Conservation (phyloP, 1,140 invertebrate genomes). For the Chironomus tepperi region DNA sequence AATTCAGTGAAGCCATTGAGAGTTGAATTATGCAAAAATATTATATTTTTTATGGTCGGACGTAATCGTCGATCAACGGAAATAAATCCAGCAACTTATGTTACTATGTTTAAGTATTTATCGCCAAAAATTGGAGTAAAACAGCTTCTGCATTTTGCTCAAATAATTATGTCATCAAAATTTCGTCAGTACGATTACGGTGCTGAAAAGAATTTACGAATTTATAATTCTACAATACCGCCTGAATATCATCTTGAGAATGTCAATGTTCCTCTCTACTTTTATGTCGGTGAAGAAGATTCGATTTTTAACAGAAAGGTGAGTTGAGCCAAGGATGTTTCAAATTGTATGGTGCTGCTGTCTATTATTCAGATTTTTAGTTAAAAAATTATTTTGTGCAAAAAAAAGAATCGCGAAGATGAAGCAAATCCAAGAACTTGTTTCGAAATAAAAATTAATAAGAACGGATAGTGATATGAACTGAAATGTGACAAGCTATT, state of each 20-base stretch:
- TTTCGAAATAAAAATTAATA: no score
- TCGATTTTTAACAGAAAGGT: neutral
- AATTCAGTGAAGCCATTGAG: neutral
- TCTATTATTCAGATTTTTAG: no score
- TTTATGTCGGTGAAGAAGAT: conserved; percentile 47
- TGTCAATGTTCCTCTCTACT: conserved; percentile 46
- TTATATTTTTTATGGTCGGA: neutral
- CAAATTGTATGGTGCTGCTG: no score
- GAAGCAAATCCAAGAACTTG: no score
- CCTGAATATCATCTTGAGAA: conserved; percentile 43
- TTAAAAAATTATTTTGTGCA: no score
- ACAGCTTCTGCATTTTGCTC: conserved; percentile 63
- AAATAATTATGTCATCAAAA: conserved; percentile 42
- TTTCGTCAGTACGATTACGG: conserved; percentile 25
- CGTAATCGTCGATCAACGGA: neutral
- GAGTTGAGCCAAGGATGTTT: no score
- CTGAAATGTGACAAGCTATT: no score
- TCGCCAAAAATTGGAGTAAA: conserved; percentile 41
- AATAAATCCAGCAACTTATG: neutral
- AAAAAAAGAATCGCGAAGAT: no score
- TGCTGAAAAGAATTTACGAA: neutral
- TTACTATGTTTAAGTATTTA: neutral
- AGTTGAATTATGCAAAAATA: neutral
- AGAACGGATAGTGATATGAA: no score
- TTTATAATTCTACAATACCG: conserved; percentile 35